A percentile compares a stretch with the other conserved stretches of the same genome.
These are phyloP conservation scores for Myiopsitta monachus DNA, from an alignment of 2,113 vertebrate genomes.

Conservation along the genomic window DNA sequence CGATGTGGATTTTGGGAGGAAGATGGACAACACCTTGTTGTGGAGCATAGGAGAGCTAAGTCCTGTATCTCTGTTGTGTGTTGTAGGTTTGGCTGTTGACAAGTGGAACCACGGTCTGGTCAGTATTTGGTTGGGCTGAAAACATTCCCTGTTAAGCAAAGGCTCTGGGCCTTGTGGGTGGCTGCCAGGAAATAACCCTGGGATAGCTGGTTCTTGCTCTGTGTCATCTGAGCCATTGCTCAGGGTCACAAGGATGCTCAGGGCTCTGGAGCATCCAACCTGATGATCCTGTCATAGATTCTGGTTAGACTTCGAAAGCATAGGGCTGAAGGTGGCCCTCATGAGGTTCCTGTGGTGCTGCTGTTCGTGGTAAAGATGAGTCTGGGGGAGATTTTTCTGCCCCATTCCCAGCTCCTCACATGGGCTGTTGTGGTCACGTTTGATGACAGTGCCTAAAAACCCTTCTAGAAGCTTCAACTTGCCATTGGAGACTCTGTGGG, in stretches of 20 bases:
- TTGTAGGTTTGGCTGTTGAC: background rate
- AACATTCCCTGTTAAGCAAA: background rate
- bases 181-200: background rate
- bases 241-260: background rate
- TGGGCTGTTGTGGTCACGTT: background rate
- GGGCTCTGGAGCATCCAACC: background rate
- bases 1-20: fast-evolving
- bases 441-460: background rate
- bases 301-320: background rate
- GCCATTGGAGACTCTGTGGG: fast-evolving
- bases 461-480: background rate
- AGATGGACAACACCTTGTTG: fast-evolving
- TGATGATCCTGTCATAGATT: background rate
- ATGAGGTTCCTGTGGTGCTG: background rate
- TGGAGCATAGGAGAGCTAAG: background rate
- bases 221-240: fast-evolving
- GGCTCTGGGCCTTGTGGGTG: fast-evolving
- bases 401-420: fast-evolving
- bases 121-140: background rate
- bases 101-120: constrained; percentile 24
- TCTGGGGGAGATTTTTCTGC: background rate
- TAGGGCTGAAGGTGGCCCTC: background rate
- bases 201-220: background rate
- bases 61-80: background rate
- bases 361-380: background rate